A percentile compares a stretch with the other conserved stretches of the same genome.
These are phyloP conservation scores for Cathartes aura DNA, from an alignment of 2,113 vertebrate species.

Conservation along the genomic window DNA sequence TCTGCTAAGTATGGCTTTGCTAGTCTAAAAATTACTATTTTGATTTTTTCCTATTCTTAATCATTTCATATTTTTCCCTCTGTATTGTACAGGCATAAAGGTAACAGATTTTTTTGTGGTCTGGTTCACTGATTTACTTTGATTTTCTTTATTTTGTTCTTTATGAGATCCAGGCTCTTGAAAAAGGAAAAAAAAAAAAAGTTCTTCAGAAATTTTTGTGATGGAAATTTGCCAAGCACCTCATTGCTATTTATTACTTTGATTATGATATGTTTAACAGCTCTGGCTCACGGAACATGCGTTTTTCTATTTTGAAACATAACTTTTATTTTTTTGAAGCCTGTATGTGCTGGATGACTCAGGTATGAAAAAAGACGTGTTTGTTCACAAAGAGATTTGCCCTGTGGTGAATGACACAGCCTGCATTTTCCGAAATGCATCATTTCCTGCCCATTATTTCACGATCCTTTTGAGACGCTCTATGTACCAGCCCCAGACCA, in stretches of 20 bases:
- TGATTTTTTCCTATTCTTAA: background rate
- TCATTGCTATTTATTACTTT: background rate
- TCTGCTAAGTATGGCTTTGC: background rate
- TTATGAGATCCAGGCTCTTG: background rate
- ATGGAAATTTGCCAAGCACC: background rate
- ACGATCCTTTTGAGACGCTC: background rate
- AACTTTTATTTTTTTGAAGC: background rate
- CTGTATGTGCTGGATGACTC: constrained; percentile 7
- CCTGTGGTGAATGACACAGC: constrained; percentile 34
- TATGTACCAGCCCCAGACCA: background rate
- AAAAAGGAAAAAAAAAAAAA: background rate
- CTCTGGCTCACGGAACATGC: background rate
- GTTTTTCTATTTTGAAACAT: constrained; percentile 8
- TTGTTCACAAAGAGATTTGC: constrained; percentile 3
- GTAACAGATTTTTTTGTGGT: background rate
- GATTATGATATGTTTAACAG: background rate
- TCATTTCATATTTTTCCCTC: background rate
- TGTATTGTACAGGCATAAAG: background rate
- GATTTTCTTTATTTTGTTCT: background rate
- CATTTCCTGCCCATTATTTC: constrained; percentile 44
- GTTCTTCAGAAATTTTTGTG: background rate
- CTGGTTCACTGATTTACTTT: background rate
- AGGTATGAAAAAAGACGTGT: background rate
- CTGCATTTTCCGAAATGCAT: constrained; percentile 15
- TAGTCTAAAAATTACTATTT: background rate